Conservation (phyloP, 2,797 vertebrate genomes). For the Parotocinclus haroldoi region DNA sequence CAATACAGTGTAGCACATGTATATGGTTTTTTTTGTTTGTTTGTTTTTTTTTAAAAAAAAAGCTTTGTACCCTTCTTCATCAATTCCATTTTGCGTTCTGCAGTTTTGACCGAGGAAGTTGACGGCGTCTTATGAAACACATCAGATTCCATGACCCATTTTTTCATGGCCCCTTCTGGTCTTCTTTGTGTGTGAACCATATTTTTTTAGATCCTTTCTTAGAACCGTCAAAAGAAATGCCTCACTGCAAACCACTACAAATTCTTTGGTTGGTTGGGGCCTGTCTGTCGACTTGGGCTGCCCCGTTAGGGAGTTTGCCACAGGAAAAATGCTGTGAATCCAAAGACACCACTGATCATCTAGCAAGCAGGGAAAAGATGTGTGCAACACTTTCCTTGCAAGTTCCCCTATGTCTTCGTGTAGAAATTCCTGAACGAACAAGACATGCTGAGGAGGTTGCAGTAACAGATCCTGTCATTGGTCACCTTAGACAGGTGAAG, state of each 20-base stretch:
- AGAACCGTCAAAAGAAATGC: slow-evolving; percentile 63
- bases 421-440: slow-evolving; percentile 13
- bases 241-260: slow-evolving; percentile 46
- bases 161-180: slow-evolving; percentile 1
- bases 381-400: slow-evolving; percentile 5
- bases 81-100: not conserved
- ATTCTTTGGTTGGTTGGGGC: slow-evolving; percentile 59
- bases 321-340: slow-evolving; percentile 46
- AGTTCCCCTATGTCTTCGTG: not conserved
- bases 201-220: slow-evolving; percentile 34
- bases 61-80: not conserved
- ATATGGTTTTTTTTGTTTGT: slow-evolving; percentile 24
- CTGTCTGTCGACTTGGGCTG: slow-evolving; percentile 56
- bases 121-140: not conserved
- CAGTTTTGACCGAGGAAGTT: not conserved
- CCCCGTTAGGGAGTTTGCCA: slow-evolving; percentile 48
- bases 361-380: slow-evolving; percentile 16
- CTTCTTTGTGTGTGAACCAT: slow-evolving; percentile 16
- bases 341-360: slow-evolving; percentile 16
- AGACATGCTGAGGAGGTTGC: not conserved
- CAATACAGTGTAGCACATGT: no score
- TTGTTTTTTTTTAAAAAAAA: not conserved
- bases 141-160: not conserved
- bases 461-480: slow-evolving; percentile 19
- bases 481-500: slow-evolving; percentile 30